Conservation (phyloP, 2,888 invertebrate species). For the Chirona hameri region DNA sequence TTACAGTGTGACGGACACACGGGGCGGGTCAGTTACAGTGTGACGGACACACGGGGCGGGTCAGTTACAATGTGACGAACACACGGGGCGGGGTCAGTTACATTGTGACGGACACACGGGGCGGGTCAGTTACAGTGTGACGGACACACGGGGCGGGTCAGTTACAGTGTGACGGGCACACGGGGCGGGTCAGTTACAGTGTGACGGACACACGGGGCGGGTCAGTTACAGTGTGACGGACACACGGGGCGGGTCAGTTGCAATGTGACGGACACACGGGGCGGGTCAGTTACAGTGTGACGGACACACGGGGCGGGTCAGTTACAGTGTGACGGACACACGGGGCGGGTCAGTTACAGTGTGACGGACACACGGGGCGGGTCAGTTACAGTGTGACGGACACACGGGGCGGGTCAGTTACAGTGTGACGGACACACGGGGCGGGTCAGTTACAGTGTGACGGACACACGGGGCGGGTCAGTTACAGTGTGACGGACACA, state of each 20-base stretch:
- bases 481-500: slow-evolving; percentile 46
- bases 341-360: too few species aligned
- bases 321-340: slow-evolving; percentile 46
- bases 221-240: slow-evolving; percentile 48
- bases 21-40: too few species aligned
- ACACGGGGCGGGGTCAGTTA: too few species aligned
- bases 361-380: background rate
- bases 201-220: background rate
- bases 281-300: too few species aligned
- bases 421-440: background rate
- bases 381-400: slow-evolving; percentile 48
- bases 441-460: too few species aligned
- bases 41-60: background rate
- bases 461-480: too few species aligned
- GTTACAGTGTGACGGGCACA: slow-evolving; percentile 46
- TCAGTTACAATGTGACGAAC: slow-evolving; percentile 48
- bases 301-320: too few species aligned
- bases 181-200: too few species aligned
- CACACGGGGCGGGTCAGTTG: too few species aligned
- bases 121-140: too few species aligned
- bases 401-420: too few species aligned
- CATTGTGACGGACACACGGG: background rate
- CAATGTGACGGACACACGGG: background rate
- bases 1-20: slow-evolving; percentile 46
- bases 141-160: too few species aligned